A percentile compares a stretch with the other conserved stretches of the same genome.
Conservation (phyloP, 2,113 vertebrate species). For the Callipepla squamata region DNA sequence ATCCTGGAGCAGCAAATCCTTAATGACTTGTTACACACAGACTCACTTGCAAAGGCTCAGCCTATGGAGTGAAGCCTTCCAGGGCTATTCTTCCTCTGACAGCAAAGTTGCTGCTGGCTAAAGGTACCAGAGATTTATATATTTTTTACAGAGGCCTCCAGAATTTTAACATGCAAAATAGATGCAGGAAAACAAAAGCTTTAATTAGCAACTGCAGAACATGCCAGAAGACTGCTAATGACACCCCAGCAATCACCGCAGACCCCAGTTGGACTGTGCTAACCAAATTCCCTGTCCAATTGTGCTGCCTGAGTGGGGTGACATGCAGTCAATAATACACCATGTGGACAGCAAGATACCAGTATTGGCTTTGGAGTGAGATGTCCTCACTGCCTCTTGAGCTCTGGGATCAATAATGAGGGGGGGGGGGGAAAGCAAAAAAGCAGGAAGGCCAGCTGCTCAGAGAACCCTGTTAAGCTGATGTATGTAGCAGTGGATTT, state of each 20-base stretch:
- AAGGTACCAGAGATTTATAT: not conserved
- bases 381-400: not conserved
- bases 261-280: not conserved
- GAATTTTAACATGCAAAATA: not conserved
- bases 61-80: not conserved
- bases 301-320: not conserved
- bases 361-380: not conserved
- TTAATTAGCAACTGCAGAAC: not conserved
- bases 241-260: not conserved
- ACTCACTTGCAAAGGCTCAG: not conserved
- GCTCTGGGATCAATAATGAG: slow-evolving; percentile 27
- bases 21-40: not conserved
- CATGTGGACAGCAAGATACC: not conserved
- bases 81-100: not conserved
- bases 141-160: not conserved
- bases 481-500: not conserved
- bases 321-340: not conserved
- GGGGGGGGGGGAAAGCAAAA: not conserved
- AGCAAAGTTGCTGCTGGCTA: slow-evolving; percentile 5
- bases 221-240: not conserved
- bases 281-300: not conserved
- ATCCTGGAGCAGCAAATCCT: not conserved
- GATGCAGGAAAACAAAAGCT: not conserved
- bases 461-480: not conserved
- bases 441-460: not conserved